phyloP scores from a whole-genome alignment of 2,888 invertebrate species.

The Cryptus armator region DNA sequence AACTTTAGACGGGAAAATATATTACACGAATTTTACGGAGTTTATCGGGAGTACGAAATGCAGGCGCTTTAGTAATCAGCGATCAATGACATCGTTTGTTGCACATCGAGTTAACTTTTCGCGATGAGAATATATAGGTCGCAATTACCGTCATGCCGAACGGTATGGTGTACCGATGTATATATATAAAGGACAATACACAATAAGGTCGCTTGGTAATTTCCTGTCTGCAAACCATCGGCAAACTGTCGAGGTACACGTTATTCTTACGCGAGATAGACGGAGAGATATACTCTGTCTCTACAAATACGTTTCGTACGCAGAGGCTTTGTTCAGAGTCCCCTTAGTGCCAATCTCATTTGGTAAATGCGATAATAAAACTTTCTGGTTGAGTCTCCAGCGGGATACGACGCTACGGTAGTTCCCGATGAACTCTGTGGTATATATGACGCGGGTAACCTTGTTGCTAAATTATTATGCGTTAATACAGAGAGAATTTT shows the following conservation, averaged over 20 bases:
- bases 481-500: not conserved
- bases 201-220: slow-evolving; percentile 82
- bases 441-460: not conserved
- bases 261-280: slow-evolving; percentile 42
- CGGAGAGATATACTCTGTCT: slow-evolving; percentile 8
- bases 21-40: not conserved
- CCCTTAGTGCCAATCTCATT: slow-evolving; percentile 54
- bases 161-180: not conserved
- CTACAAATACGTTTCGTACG: slow-evolving; percentile 27
- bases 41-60: not conserved
- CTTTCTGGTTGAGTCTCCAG: slow-evolving; percentile 41
- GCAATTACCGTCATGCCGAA: slow-evolving; percentile 60
- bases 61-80: not conserved
- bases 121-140: slow-evolving; percentile 59
- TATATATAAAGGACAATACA: slow-evolving; percentile 73
- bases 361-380: slow-evolving; percentile 52
- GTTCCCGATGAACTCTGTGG: not conserved
- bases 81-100: slow-evolving; percentile 50
- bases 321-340: slow-evolving; percentile 61
- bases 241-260: slow-evolving; percentile 45
- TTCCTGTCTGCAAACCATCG: slow-evolving; percentile 78
- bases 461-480: not conserved
- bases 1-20: not conserved
- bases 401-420: not conserved
- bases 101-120: slow-evolving; percentile 46